These are phyloP conservation scores for Carcharodon carcharias DNA, from an alignment of 2,797 vertebrate species.

Conservation along the genomic window DNA sequence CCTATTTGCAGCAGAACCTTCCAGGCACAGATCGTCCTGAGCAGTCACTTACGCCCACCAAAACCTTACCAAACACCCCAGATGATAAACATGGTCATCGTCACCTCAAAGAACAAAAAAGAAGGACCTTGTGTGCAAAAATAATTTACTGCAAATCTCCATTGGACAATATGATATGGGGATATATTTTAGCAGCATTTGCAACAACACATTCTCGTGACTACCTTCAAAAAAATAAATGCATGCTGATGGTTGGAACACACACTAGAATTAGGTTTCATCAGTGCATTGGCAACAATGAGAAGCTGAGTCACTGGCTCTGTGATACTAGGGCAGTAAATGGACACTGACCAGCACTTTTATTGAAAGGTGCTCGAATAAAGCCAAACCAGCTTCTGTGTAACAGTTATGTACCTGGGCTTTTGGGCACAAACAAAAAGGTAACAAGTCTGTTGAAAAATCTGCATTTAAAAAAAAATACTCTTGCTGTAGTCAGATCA, in stretches of 20 bases:
- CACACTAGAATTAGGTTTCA: neutral
- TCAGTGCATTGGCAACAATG: neutral
- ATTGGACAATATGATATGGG: neutral
- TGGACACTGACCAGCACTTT: neutral
- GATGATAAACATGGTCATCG: neutral
- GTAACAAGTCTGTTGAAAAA: no score
- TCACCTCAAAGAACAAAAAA: neutral
- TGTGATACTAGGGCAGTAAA: neutral
- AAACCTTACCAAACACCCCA: neutral
- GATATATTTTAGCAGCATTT: neutral
- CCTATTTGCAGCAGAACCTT: neutral
- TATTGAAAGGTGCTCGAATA: slow-evolving; percentile 10
- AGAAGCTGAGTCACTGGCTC: neutral
- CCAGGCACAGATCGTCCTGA: neutral
- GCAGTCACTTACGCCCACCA: no score
- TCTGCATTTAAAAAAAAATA: neutral
- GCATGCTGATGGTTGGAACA: neutral
- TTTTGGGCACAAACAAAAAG: neutral
- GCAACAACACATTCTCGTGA: neutral
- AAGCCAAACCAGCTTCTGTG: neutral
- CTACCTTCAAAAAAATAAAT: neutral
- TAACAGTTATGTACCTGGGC: neutral
- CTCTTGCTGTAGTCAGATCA: neutral
- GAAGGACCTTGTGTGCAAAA: neutral
- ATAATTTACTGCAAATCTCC: neutral